Evolutionary conservation across 2,888 invertebrate species (phyloP), one percentile per base, ranked within the genome.

Genomic region (Sabellastarte sp.): DNA sequence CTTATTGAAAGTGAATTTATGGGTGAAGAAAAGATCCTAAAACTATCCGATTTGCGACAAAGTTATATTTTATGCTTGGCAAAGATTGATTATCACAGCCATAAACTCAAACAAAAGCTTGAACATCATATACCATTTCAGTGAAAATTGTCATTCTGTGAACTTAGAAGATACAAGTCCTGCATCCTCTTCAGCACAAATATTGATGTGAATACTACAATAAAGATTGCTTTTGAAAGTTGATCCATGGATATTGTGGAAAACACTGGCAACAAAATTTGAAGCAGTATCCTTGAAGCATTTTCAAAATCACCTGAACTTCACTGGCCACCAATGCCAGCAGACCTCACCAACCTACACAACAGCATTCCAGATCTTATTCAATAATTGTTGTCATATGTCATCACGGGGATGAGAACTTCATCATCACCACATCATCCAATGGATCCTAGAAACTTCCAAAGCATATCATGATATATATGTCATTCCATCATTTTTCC

Each of bases 371-470:
- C 41, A 41, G 41, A 41, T 41, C 10, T 41, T 10, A 5, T 41
- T 20, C 41, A 20, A 41, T 10, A 41, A 20, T 20, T 41, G 10
- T 20, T 41, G 10, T 41, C 10, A 5, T 41, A 41, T 20, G 20
- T 41, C 41, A 10, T 41, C 41, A 41, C 41, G 5, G 41, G 41
- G 20, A 41, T 10, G 41, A 20, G 10, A 41, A 41, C 41, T 10
- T 20, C 41, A 5, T 41, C 41, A 5, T 10, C 41, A 41, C 41
- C 41, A 41, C 41, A 20, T 26, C 29, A 15, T 3, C 61, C 5
- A 28, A 56, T 3, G 61, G 61, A 5, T 3, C 28, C n/a, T 61
- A 55, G 61, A 61, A 55, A 33, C 61, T 61, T 5, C 61, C 55
- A 3, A 56, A 61, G 55, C 61, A 61, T 32, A 32, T 61, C 3